Percentiles rank a stretch among this genome's conserved stretches.
Evolutionary conservation across 2,113 vertebrate genomes (phyloP).

Genomic region (Crotalus horridus): DNA sequence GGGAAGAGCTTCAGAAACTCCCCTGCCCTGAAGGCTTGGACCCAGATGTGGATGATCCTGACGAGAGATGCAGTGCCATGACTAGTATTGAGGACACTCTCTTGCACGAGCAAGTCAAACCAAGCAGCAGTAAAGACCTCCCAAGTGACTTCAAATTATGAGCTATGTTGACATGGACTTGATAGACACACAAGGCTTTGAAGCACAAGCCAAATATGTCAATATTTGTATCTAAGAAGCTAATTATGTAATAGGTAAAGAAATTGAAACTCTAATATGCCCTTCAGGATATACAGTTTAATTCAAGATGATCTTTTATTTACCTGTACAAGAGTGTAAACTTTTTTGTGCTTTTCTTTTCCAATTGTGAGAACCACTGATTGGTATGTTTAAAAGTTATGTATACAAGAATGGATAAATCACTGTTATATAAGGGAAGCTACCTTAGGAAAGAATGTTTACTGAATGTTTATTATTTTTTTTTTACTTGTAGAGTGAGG

Average conservation of each 20-base stretch:
- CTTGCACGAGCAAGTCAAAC: constrained; percentile 82
- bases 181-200: constrained; percentile 83
- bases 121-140: constrained; percentile 86
- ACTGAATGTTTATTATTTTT: constrained; percentile 91
- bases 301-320: constrained; percentile 92
- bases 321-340: constrained; percentile 99
- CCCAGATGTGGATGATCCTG: constrained; percentile 81
- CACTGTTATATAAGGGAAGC: constrained; percentile 96
- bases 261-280: constrained; percentile 88
- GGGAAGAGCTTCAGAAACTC: constrained; percentile 94
- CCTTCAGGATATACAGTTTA: constrained; percentile 86
- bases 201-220: constrained; percentile 96
- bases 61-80: constrained; percentile 78
- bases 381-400: constrained; percentile 99
- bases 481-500: constrained; percentile 85
- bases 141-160: constrained; percentile 89
- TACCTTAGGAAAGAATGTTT: constrained; percentile 98
- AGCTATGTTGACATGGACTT: constrained; percentile 72
- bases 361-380: constrained; percentile 99
- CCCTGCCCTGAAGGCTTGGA: constrained; percentile 93
- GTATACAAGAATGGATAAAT: constrained; percentile 93
- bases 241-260: constrained; percentile 90
- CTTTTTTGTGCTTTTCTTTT: constrained; percentile 98
- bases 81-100: constrained; percentile 76
- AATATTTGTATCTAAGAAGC: constrained; percentile 99